Evolutionary conservation across 2,113 vertebrate genomes (phyloP), one percentile per base, ranked within the genome.

Genomic region (Spea multiplicata): DNA sequence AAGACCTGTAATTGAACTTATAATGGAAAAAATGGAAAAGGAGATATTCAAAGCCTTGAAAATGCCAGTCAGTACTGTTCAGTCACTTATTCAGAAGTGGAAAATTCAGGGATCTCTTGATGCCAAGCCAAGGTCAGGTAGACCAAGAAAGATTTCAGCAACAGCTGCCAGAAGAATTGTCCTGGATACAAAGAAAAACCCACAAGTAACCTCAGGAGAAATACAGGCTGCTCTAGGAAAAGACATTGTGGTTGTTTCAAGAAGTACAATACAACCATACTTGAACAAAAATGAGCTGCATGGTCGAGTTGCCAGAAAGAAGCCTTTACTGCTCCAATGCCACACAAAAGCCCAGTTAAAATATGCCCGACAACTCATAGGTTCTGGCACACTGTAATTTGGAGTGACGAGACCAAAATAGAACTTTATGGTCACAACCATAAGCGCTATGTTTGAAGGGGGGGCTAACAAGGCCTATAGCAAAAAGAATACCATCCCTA

Each of bases 261-360:
- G 30, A 30, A 30, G 30, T 30, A 30, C 30, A 30, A 30, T 30
- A 30, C 30, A 30, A 30, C 30, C 30, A 30, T 30, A 30, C 30
- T 2, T 65, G 62, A 62, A 62, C 62, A 65, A 65, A 65, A 65
- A 17, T 65, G 4, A 65, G 62, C 62, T 65, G 62, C 62, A 65
- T 65, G 62, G 62, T 30, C 30, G 62, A 65, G 62, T 65, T 65
- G 3, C 30, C 2, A 30, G 30, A 30, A 30, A 30, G 1, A 30
- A 30, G 2, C 30, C 30, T 30, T 30, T 30, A 30, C 30, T 30
- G 30, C 30, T 30, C 30, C 30, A 30, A 30, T 30, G 30, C 30
- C 30, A 30, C 30, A 30, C 1, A 30, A 1, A 30, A 55, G 53
- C 64, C 64, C 10, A 44, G 13, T 66, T 66, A 44, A n/a, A 66